Percentiles rank a stretch among this genome's conserved stretches.
These are phyloP conservation scores for Troides oblongomaculatus DNA, from an alignment of 2,888 invertebrate species.

Conservation along the genomic window DNA sequence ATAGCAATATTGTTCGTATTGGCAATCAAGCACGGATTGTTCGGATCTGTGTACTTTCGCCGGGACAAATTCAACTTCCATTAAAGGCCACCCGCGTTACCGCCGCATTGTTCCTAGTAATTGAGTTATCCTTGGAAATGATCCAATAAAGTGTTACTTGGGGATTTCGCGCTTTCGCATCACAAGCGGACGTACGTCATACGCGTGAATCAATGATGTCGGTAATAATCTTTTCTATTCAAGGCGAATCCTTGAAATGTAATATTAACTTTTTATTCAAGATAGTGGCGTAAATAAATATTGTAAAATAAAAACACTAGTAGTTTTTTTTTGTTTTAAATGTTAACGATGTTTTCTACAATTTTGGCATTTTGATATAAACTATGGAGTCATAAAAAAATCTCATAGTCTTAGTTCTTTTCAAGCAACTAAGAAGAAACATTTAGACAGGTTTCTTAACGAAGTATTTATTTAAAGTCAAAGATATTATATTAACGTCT, in stretches of 20 bases:
- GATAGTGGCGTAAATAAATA: not conserved
- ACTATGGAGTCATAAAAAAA: too few relatives aligned
- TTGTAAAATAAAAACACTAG: too few relatives aligned
- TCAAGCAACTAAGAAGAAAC: too few relatives aligned
- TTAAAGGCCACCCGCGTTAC: slow-evolving; percentile 34
- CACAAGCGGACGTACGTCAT: slow-evolving; percentile 43
- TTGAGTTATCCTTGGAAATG: slow-evolving; percentile 63
- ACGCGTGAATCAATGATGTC: slow-evolving; percentile 28
- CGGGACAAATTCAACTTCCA: slow-evolving; percentile 25
- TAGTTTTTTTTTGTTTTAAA: too few relatives aligned
- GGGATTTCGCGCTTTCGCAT: slow-evolving; percentile 42
- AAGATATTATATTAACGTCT: too few relatives aligned
- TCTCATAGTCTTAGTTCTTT: too few relatives aligned
- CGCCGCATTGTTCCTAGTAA: slow-evolving; percentile 55
- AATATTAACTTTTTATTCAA: slow-evolving; percentile 10
- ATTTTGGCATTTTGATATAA: too few relatives aligned
- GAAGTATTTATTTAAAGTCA: too few relatives aligned
- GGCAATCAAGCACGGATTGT: slow-evolving; percentile 11
- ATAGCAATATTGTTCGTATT: slow-evolving; percentile 20
- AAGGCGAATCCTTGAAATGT: slow-evolving; percentile 29
- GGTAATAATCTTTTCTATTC: slow-evolving; percentile 30
- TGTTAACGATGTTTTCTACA: too few relatives aligned
- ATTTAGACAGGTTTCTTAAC: too few relatives aligned
- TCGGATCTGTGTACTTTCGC: slow-evolving; percentile 12
- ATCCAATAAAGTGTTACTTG: slow-evolving; percentile 56